Evolutionary conservation across 2,797 vertebrate genomes (phyloP).

Genomic region (Antennarius maculatus): DNA sequence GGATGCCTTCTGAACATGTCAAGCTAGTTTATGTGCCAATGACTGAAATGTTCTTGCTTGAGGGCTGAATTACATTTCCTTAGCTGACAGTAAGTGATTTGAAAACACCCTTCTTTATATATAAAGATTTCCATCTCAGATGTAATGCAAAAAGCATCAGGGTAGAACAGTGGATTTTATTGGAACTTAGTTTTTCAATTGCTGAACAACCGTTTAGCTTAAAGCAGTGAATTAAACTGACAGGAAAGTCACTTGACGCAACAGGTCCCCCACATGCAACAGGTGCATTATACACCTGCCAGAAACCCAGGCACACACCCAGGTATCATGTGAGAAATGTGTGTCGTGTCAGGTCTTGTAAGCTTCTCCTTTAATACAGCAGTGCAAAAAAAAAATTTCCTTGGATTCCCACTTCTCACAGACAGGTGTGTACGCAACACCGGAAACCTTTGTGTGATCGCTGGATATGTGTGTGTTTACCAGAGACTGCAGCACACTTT

Average conservation of each 20-base stretch:
- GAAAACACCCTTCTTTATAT: neutral
- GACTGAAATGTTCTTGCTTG: slow-evolving; percentile 37
- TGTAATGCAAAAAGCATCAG: neutral
- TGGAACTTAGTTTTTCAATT: slow-evolving; percentile 8
- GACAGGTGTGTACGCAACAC: neutral
- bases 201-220: slow-evolving; percentile 45
- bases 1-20: slow-evolving; percentile 52
- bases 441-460: neutral
- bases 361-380: slow-evolving; percentile 21
- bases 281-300: slow-evolving; percentile 71
- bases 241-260: slow-evolving; percentile 30
- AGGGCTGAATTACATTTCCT: slow-evolving; percentile 37
- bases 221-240: slow-evolving; percentile 41
- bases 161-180: slow-evolving; percentile 6
- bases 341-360: slow-evolving; percentile 72
- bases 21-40: slow-evolving; percentile 45
- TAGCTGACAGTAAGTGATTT: slow-evolving; percentile 26
- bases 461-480: slow-evolving; percentile 74
- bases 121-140: neutral
- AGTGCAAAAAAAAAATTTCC: slow-evolving; percentile 25
- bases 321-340: slow-evolving; percentile 55
- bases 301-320: slow-evolving; percentile 44
- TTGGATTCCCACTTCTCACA: neutral
- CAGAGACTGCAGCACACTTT: slow-evolving; percentile 92
- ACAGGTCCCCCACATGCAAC: slow-evolving; percentile 50